A percentile compares a stretch with the other conserved stretches of the same genome.
These are phyloP conservation scores for Caenorhabditis plicata DNA, from an alignment of 2,888 invertebrate genomes.

Conservation along the genomic window DNA sequence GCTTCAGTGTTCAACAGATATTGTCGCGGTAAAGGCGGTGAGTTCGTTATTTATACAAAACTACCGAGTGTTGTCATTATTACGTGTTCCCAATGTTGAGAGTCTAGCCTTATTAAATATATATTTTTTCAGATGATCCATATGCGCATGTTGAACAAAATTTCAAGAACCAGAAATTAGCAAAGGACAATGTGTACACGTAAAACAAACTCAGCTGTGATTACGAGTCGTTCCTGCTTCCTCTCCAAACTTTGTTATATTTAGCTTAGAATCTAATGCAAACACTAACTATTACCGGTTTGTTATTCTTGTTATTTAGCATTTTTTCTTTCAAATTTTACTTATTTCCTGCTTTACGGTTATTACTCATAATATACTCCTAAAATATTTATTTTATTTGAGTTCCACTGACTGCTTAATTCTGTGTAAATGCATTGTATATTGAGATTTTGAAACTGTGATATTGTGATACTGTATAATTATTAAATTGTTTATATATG, in stretches of 20 bases:
- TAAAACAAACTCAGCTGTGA: neutral
- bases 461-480: too few relatives aligned
- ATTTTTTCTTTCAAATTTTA: neutral
- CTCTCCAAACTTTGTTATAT: too few relatives aligned
- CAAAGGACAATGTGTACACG: slow-evolving; percentile 27
- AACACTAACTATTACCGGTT: neutral
- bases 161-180: slow-evolving; percentile 14
- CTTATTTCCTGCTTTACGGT: slow-evolving; percentile 1
- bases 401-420: too few relatives aligned
- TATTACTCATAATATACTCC: too few relatives aligned
- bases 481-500: too few relatives aligned
- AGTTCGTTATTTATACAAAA: too few relatives aligned
- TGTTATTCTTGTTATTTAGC: neutral
- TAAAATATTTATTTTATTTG: too few relatives aligned
- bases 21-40: neutral
- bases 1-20: neutral
- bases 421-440: too few relatives aligned
- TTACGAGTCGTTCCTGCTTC: neutral
- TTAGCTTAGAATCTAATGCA: too few relatives aligned
- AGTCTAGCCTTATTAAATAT: neutral
- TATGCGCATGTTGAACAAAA: slow-evolving; percentile 24
- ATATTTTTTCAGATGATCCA: slow-evolving; percentile 29
- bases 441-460: too few relatives aligned
- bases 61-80: too few relatives aligned
- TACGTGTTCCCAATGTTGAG: neutral